Evolutionary conservation across 2,888 invertebrate species (phyloP), one percentile per base, ranked within the genome.

Genomic region (Luperina nickerlii): DNA sequence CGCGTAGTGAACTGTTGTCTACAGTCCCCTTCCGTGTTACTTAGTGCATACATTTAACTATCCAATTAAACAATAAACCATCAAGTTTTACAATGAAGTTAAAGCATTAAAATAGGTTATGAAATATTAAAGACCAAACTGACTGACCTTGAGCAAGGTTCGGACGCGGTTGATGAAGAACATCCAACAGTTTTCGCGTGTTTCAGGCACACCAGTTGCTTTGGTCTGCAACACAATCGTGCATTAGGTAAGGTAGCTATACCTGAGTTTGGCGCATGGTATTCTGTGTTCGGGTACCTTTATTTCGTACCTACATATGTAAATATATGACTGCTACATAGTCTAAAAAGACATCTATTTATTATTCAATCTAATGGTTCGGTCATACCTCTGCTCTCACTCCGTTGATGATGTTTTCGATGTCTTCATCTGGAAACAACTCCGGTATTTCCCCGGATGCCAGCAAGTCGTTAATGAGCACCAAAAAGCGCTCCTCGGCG

Each of bases 371-470:
- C 2, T 4, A 51, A 45, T 60, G n/a, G 20, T 62, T 27, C 3
- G 15, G n/a, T 27, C 51, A 63, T 54, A 98, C 98, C 96, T 98
- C 98, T 84, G 98, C 98, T 86, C 98, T 97, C 18, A 99, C 97
- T 0, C 98, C 98, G 85, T 97, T 97, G 38, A 99, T 98, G 66
- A 99, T 98, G 91, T 98, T 98, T 89, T 99, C 99, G 0, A 98
- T 96, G 91, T 99, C 99, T 90, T 99, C 99, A 92, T 99, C 99
- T 0, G 98, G 97, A 88, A 99, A 98, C 72, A 99, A 96, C 87
- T 99, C 99, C 0, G 99, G 98, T 81, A 99, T 99, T 95, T 99
- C 99, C 6, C 99, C 99, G 0, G 99, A 99, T 0, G 99, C 99
- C 76, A 99, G 96, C 96, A 99, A 97, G 93, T 99, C 99, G 92